Evolutionary conservation across 2,888 invertebrate genomes (phyloP), one percentile per base, ranked within the genome.

Genomic region (Cephus rjabovi): DNA sequence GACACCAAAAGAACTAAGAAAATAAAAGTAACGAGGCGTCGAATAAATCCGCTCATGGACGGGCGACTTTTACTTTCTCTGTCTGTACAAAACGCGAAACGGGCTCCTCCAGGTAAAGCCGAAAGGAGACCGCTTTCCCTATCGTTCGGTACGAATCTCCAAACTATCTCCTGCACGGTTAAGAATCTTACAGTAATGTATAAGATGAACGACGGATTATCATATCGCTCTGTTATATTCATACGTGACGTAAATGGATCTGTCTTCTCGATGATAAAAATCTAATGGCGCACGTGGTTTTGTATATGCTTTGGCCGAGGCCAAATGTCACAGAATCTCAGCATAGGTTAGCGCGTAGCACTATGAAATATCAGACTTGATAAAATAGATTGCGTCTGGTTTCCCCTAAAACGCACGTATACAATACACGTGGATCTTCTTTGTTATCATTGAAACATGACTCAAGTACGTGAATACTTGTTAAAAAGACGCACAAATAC

Each of bases 51-150:
- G 81, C 82, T 37, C 68, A 73, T 79, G 82, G 83, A 83, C 85
- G 83, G 82, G 76, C 84, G 82, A 83, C 88, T 87, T 87, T 89
- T 87, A 89, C 89, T 89, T 89, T 89, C 88, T 87, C 87, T 86
- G 86, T 84, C 81, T 76, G 77, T 79, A 73, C 69, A 79, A 81
- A 82, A 74, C 68, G 77, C 81, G 40, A 81, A 83, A 81, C 80
- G 76, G 69, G 75, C 70, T 75, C 73, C 79, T 68, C 77, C 70
- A 68, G 76, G 77, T 78, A 69, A 80, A 79, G 73, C 77, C 78
- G 76, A 80, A 82, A 81, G 82, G 77, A 78, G 79, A 73, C 81
- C 83, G 83, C 86, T 84, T 86, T 86, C 85, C 81, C 85, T 85
- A 78, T 84, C 83, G 83, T 83, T 81, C 81, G 76, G 79, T 12